Conservation (phyloP, 2,888 invertebrate species). For the Rotaria sp. region DNA sequence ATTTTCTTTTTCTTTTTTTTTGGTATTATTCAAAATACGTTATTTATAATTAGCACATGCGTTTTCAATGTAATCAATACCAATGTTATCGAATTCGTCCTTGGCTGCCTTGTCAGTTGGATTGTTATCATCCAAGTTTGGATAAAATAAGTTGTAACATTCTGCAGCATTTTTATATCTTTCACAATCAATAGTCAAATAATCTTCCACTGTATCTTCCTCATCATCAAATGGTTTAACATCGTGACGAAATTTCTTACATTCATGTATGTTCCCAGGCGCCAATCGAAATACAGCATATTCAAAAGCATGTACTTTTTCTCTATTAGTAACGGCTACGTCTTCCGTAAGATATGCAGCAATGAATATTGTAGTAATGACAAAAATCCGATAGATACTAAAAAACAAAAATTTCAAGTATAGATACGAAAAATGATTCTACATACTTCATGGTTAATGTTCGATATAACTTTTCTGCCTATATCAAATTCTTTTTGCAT, state of each 20-base stretch:
- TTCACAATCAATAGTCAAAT: neutral
- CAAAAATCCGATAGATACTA: neutral
- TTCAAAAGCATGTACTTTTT: neutral
- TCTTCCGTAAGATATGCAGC: neutral
- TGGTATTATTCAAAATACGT: too few species aligned
- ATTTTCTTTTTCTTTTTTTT: too few species aligned
- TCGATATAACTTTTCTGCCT: too few species aligned
- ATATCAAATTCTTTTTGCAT: neutral
- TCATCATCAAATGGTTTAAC: neutral
- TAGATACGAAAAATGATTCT: neutral
- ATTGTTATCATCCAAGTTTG: too few species aligned
- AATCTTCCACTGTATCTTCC: too few species aligned
- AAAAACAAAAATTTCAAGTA: neutral
- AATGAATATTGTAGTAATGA: neutral
- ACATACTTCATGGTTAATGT: neutral
- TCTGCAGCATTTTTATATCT: neutral
- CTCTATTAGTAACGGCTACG: neutral
- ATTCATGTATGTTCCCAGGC: neutral
- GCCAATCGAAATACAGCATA: neutral
- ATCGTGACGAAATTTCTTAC: neutral
- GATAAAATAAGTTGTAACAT: neutral
- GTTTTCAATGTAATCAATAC: too few species aligned
- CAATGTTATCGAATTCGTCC: too few species aligned
- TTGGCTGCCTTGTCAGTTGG: too few species aligned
- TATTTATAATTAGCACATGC: too few species aligned